Base-by-base conservation (phyloP, 1,140 invertebrate species). In the Ceratina australensis region DNA sequence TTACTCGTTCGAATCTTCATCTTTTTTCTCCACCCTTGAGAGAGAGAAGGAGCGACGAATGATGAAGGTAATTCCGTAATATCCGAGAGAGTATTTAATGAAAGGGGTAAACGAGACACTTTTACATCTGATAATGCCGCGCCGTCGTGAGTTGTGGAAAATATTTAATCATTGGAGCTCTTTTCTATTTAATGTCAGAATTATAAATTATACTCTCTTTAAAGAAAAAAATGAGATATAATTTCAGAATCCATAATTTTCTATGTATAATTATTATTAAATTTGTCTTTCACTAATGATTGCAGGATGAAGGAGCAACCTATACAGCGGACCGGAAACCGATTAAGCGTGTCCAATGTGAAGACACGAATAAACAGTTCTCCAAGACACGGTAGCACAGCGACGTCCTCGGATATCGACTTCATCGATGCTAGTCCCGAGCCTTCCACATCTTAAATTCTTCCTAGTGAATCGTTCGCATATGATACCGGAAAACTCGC, bases 351-450 rank as follows among this genome's bases (percentile, higher is more conserved):
- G 24, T 89, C 88, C 24, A 88, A 72, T 65, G 88, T 89, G 10
- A 87, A 87, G 67, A 84, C 88, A 8, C 87, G 88, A 57, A 87
- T 89, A 65, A 86, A 64, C 67, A 81, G 80, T 20, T 90, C 90
- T 0, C 86, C 89, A 7, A 81, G 83, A 2, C 84, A 81, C 49
- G 81, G 75, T 13, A 83, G 79, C 64, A 76, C 78, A 22, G 42
- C 79, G 1, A 81, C 84, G n/a, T 85, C 88, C 49, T 84, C 84
- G 56, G 89, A 91, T 54, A 85, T 91, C 64, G 90, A 91, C 77
- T 91, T 81, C 69, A 90, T 91, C 78, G 89, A 91, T 68, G 89
- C 89, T 10, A 90, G 89, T 74, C 90, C 90, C 5, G 89, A 90
- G 68, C 84, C 88, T 66, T 90, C 89, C 24, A 90, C 86, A 13